Evolutionary conservation across 1,140 invertebrate genomes (phyloP), one percentile per base, ranked within the genome.

Genomic region (Teleogryllus occipitalis): DNA sequence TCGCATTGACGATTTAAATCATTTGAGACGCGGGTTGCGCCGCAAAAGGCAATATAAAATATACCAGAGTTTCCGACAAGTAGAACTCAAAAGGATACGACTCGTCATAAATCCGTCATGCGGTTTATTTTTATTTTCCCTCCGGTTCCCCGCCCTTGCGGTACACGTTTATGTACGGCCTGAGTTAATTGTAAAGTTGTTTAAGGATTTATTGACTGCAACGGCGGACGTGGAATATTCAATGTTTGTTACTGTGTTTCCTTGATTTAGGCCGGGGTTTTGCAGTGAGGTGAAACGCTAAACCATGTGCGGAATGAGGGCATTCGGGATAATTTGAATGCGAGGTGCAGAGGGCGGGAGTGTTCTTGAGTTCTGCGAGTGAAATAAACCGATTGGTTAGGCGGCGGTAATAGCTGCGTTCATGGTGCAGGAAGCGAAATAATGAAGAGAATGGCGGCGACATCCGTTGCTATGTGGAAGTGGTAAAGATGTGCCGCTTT

Each of bases 191-290:
- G 54, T 65, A 65, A 65, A 65, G 54, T 65, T 65, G 54, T 65
- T 65, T 65, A 65, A 65, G 54, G 54, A 65, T 65, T 65, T 65
- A 65, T 65, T 65, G 54, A 65, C 54, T 65, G 54, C 54, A 65
- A 65, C 54, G 10, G 54, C 18, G 54, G 54, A 65, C 18, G 54
- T 18, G 18, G 54, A 65, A 65, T 65, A 65, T 65, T 65, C 54
- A 65, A 65, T 65, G 54, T 65, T 65, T 65, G 54, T 65, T 65
- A 18, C 54, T 65, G 54, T 65, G 54, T 65, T 65, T 65, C 54
- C 54, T 65, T 65, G 54, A 65, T 65, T 65, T 65, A 65, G 54
- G 27, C 27, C 27, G 27, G 27, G 27, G 27, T 39, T 39, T n/a
- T 39, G 27, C 27, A 5, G 27, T 39, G 27, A 39, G 27, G 27